Conservation (phyloP, 1,140 invertebrate genomes). For the Drosophila athabasca region DNA sequence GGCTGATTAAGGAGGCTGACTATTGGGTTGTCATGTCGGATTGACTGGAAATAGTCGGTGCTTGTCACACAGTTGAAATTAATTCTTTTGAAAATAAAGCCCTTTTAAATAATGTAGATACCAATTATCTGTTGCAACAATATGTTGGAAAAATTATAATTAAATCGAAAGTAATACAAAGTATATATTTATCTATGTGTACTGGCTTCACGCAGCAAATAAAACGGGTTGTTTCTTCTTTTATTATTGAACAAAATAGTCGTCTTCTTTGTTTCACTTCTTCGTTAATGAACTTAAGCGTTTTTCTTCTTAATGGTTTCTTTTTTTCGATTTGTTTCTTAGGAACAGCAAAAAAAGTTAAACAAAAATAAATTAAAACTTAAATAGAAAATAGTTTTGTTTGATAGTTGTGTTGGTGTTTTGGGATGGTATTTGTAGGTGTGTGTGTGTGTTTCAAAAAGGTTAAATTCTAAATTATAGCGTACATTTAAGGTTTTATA, state of each 20-base stretch:
- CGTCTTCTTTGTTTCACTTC: constrained; percentile 51
- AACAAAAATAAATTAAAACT: constrained; percentile 81
- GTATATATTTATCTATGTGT: constrained; percentile 6
- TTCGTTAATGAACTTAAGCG: constrained; percentile 68
- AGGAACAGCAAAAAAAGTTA: constrained; percentile 69
- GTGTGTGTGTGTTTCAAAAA: constrained; percentile 36
- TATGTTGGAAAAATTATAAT: neutral
- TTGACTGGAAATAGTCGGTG: too few species aligned
- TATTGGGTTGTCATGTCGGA: too few species aligned
- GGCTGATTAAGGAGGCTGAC: too few species aligned
- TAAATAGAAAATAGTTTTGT: constrained; percentile 67
- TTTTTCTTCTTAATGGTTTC: constrained; percentile 53
- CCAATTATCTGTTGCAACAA: too few species aligned
- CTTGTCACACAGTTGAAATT: too few species aligned
- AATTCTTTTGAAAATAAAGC: too few species aligned
- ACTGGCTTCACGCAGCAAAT: constrained; percentile 64
- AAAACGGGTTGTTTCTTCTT: constrained; percentile 28
- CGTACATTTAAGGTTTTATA: constrained; percentile 75
- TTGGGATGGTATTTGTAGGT: neutral
- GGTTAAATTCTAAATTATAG: constrained; percentile 69
- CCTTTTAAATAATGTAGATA: too few species aligned
- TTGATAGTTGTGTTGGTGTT: constrained; percentile 32
- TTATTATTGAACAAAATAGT: constrained; percentile 79
- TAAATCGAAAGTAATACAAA: constrained; percentile 14
- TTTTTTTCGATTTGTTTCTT: constrained; percentile 41